phyloP scores from a whole-genome alignment of 2,797 vertebrate species.

The Clarias platycephalus region DNA sequence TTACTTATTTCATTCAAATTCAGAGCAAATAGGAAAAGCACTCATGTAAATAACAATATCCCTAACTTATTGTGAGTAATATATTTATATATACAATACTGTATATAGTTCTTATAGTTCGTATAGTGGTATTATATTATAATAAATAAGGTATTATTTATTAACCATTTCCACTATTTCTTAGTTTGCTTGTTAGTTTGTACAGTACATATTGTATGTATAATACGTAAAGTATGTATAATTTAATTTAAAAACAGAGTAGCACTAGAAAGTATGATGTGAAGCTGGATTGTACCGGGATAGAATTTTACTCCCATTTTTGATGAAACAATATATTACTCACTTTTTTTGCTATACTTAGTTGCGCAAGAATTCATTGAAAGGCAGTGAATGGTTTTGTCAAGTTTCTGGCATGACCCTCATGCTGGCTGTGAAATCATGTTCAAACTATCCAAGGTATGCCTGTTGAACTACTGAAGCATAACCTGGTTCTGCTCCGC shows the following conservation, averaged over 20 bases:
- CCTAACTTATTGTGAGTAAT: no score
- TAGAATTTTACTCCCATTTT: constrained; percentile 58
- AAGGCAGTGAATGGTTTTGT: neutral
- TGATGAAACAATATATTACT: constrained; percentile 56
- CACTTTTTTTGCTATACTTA: constrained; percentile 33
- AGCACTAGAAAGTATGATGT: constrained; percentile 54
- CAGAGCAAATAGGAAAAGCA: no score
- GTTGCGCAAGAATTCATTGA: constrained; percentile 44
- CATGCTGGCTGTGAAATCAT: neutral
- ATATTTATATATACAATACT: no score
- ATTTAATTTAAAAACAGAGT: neutral
- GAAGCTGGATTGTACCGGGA: constrained; percentile 50
- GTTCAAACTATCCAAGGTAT: neutral
- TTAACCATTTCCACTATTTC: no score
- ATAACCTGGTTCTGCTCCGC: neutral
- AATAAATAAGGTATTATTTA: no score
- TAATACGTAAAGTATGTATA: no score
- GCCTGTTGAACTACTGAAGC: neutral
- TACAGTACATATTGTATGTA: no score
- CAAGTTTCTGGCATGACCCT: neutral
- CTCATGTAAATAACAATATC: no score
- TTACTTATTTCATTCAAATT: no score
- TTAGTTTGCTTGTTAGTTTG: neutral
- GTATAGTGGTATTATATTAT: no score
- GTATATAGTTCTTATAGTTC: no score